Conservation (phyloP, 2,113 vertebrate species). For the Diadophis punctatus region DNA sequence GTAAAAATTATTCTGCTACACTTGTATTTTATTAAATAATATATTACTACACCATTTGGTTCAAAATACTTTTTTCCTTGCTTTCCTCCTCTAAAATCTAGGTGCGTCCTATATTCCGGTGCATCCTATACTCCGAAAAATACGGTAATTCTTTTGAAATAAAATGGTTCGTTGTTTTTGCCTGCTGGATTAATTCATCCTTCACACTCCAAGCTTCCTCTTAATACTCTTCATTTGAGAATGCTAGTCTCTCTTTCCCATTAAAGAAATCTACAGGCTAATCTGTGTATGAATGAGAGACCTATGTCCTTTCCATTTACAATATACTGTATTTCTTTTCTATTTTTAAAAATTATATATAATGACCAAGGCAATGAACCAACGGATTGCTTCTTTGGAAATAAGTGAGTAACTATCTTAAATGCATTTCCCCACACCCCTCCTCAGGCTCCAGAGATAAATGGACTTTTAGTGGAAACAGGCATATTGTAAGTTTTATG, state of each 20-base stretch:
- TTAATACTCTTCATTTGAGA: not conserved
- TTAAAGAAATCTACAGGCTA: not conserved
- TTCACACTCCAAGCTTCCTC: not conserved
- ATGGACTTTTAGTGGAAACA: not conserved
- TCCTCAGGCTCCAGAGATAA: not conserved
- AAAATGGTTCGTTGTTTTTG: not conserved
- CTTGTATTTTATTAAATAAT: no score
- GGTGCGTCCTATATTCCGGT: no score
- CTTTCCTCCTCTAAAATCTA: no score
- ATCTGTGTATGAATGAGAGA: not conserved
- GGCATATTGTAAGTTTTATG: not conserved
- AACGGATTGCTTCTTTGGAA: rapidly evolving
- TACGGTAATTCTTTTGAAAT: not conserved
- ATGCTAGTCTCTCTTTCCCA: not conserved
- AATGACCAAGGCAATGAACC: not conserved
- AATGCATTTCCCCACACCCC: rapidly evolving
- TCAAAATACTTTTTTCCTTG: no score
- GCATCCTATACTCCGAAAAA: no score
- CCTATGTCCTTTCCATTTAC: not conserved
- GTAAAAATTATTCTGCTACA: no score
- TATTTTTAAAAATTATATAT: not conserved
- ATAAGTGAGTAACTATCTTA: not conserved
- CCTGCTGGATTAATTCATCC: not conserved
- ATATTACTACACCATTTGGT: no score
- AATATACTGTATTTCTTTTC: not conserved